Conservation (phyloP, 2,797 vertebrate species). For the Sebastes nivosus region DNA sequence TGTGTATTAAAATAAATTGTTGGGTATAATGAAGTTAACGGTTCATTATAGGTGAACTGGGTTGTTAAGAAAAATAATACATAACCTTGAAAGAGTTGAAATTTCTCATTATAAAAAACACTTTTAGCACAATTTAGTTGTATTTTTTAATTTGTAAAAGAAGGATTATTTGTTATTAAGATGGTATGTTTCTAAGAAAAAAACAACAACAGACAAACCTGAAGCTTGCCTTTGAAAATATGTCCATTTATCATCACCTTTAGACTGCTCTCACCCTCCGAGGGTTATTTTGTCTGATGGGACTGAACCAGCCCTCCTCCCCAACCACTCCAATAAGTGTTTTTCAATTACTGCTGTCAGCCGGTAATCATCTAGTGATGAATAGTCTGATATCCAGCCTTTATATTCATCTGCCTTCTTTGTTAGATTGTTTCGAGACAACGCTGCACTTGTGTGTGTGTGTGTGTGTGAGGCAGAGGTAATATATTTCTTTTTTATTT, state of each 20-base stretch:
- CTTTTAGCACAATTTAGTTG: neutral
- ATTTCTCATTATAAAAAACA: neutral
- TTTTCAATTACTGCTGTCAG: conserved; percentile 99
- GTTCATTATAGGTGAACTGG: neutral
- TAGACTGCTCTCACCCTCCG: conserved; percentile 78
- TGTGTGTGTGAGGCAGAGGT: conserved; percentile 28
- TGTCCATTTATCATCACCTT: conserved; percentile 82
- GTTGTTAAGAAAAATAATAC: neutral
- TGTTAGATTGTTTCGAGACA: conserved; percentile 83
- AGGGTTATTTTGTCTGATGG: conserved; percentile 91
- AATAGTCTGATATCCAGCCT: conserved; percentile 99
- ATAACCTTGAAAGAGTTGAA: neutral
- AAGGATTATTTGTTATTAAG: conserved; percentile 27
- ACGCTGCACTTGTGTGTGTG: conserved; percentile 31
- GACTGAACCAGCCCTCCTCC: conserved; percentile 80
- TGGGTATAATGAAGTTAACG: too few species aligned
- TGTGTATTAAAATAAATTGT: neutral
- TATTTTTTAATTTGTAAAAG: neutral
- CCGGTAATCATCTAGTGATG: conserved; percentile 96
- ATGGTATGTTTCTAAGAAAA: neutral
- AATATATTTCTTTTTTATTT: conserved; percentile 59
- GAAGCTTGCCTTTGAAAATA: conserved; percentile 49
- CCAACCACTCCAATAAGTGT: conserved; percentile 97
- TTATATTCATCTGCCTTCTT: conserved; percentile 93
- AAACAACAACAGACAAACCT: conserved; percentile 39